Evolutionary conservation across 2,797 vertebrate species (phyloP), one percentile per base, ranked within the genome.

Genomic region (Rhinoraja longicauda): DNA sequence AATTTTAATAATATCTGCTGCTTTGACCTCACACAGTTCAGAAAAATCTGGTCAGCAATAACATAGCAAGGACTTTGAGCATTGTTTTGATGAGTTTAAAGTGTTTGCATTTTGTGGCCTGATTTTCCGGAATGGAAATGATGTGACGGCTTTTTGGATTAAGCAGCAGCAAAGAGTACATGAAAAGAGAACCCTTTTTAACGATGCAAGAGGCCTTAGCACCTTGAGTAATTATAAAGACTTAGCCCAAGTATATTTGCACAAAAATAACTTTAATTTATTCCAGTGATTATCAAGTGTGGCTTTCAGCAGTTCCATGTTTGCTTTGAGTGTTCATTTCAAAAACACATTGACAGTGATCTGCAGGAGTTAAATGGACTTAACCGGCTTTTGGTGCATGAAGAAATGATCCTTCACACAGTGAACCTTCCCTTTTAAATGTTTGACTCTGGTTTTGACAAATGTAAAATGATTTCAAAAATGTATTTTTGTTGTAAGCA

Each of bases 261-360:
- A 32, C 24, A 53, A 29, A 5, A 29, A 73, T 73, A 92, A 90
- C 90, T 92, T 75, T 92, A 75, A 75, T 75, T 72, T 92, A 92
- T 92, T 92, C 90, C 90, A 57, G 70, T 92, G 70, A 70, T 92
- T 92, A 75, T 92, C 13, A 73, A 75, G 70, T 57, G 45, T 92
- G 36, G 70, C 70, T 92, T 92, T 92, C 24, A 24, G 90, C 90
- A 57, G 90, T 57, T 92, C 72, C 13, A 29, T 26, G 72, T 73
- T 92, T 73, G 72, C 70, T 53, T 39, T 64, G 45, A 75, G 72
- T 75, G 70, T 57, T 29, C 90, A 92, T 92, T 70, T 92, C 70
- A 29, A 91, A 53, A 53, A 13, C 29, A 73, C 39, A 67, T 17
- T 57, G 70, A 92, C 39, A 73, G 90, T 53, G 72, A 92, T 75